phyloP scores from a whole-genome alignment of 2,113 vertebrate species.

The Gymnorhina tibicen region DNA sequence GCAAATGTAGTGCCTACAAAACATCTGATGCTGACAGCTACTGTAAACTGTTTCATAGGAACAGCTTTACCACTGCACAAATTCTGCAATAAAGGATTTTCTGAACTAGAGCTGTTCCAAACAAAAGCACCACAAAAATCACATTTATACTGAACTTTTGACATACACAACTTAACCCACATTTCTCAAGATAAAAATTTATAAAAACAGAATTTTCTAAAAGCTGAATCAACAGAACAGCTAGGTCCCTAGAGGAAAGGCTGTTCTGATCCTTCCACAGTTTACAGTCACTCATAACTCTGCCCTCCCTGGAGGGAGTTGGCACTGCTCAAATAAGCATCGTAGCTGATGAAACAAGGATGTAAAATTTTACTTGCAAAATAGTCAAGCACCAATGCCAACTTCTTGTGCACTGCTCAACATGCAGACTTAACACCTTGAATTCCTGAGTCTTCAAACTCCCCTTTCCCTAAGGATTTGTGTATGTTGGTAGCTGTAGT shows the following conservation, averaged over 20 bases:
- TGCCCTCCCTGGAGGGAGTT: not conserved
- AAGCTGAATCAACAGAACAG: not conserved
- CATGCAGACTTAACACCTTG: not conserved
- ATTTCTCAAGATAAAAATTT: not conserved
- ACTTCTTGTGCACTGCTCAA: not conserved
- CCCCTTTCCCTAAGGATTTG: not conserved
- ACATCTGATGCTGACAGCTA: constrained; percentile 1
- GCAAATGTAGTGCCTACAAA: not conserved
- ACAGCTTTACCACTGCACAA: not conserved
- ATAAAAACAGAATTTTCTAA: not conserved
- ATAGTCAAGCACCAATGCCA: not conserved
- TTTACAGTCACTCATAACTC: not conserved
- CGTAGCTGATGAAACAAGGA: not conserved
- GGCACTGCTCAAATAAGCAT: not conserved
- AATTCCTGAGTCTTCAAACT: not conserved
- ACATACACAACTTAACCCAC: not conserved
- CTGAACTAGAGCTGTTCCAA: not conserved
- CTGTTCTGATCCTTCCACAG: not conserved
- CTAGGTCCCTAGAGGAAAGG: not conserved
- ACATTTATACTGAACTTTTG: not conserved
- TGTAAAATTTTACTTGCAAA: not conserved
- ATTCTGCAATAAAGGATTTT: not conserved
- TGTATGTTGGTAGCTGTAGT: not conserved
- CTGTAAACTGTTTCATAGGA: not conserved
- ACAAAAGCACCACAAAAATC: not conserved